A percentile compares a stretch with the other conserved stretches of the same genome.
Evolutionary conservation across 2,888 invertebrate genomes (phyloP).

Genomic region (Tipula confusa): DNA sequence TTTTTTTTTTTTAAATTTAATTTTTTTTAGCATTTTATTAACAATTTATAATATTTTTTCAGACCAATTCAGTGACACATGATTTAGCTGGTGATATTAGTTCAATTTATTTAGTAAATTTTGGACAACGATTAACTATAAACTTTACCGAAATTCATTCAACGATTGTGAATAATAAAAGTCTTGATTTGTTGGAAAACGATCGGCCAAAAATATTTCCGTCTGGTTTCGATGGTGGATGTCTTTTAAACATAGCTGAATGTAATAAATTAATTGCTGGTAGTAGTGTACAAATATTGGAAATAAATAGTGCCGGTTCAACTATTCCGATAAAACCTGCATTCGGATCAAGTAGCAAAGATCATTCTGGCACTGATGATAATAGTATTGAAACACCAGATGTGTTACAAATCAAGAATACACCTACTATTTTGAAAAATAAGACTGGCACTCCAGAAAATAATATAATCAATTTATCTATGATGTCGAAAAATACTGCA

Average conservation of each 20-base stretch:
- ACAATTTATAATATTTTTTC: background rate
- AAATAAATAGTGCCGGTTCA: background rate
- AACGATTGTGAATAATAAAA: background rate
- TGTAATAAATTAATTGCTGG: conserved; percentile 14
- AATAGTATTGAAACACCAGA: background rate
- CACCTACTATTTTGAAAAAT: background rate
- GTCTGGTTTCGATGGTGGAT: background rate
- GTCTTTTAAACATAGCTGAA: background rate
- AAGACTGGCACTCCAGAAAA: background rate
- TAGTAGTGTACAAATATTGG: background rate
- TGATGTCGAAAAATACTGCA: background rate
- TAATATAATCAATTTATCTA: background rate
- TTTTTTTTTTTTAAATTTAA: background rate
- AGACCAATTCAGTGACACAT: background rate
- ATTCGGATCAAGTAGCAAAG: background rate
- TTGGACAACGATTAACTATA: background rate
- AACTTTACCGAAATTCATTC: background rate
- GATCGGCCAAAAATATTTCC: background rate
- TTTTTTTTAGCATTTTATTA: background rate
- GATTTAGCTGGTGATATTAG: background rate
- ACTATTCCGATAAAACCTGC: background rate
- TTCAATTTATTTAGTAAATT: conserved; percentile 25
- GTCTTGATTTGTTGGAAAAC: background rate
- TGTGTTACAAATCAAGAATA: background rate
- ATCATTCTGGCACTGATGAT: background rate